phyloP scores from a whole-genome alignment of 1,140 invertebrate genomes.

The Anoplolepis gracilipes region DNA sequence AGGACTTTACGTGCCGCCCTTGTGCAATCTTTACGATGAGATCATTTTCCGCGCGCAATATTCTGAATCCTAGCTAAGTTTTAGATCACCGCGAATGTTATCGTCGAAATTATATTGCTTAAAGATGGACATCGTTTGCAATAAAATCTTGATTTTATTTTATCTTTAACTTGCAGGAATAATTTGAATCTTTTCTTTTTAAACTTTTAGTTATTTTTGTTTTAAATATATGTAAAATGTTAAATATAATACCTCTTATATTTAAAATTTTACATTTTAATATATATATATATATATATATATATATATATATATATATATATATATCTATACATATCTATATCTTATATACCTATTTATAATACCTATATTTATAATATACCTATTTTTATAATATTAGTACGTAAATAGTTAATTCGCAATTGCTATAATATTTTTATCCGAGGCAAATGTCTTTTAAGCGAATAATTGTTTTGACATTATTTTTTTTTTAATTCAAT shows the following conservation, averaged over 20 bases:
- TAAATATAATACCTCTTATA: background rate
- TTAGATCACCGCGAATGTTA: slow-evolving; percentile 31
- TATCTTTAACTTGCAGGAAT: background rate
- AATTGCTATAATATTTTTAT: too few species aligned
- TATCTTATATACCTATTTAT: too few species aligned
- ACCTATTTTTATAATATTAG: too few species aligned
- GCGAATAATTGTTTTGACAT: too few species aligned
- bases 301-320: background rate
- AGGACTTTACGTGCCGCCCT: slow-evolving; percentile 61
- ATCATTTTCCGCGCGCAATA: slow-evolving; percentile 45
- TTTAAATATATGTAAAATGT: background rate
- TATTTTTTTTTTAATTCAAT: too few species aligned
- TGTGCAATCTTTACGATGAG: slow-evolving; percentile 54
- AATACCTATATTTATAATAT: too few species aligned
- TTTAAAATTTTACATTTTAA: too few species aligned
- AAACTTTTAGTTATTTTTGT: background rate
- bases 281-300: too few species aligned
- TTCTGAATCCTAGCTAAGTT: slow-evolving; percentile 51
- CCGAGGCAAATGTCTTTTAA: too few species aligned
- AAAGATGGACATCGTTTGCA: slow-evolving; percentile 8
- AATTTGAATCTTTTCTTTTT: slow-evolving; percentile 20
- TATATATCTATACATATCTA: too few species aligned
- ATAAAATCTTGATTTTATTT: slow-evolving; percentile 16
- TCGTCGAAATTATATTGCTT: slow-evolving; percentile 24
- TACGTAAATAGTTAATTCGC: background rate